Percentiles rank a stretch among this genome's conserved stretches.
Evolutionary conservation across 2,888 invertebrate species (phyloP).

Genomic region (Cepaea hortensis): DNA sequence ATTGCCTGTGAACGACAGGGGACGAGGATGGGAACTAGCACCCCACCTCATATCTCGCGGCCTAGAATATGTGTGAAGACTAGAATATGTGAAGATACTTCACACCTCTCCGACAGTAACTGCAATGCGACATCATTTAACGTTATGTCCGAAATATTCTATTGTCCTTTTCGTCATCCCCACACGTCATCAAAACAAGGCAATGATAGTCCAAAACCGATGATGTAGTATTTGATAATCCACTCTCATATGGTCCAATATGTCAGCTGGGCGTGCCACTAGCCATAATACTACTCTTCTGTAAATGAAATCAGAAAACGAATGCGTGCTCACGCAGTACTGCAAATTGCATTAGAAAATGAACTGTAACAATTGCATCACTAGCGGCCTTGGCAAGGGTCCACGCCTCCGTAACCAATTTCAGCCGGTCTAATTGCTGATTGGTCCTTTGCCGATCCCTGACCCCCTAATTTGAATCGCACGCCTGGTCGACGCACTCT

Average conservation of each 20-base stretch:
- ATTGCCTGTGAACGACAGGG: too few relatives aligned
- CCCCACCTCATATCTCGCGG: too few relatives aligned
- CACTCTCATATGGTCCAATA: slow-evolving; percentile 24
- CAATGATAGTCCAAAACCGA: too few relatives aligned
- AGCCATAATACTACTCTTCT: slow-evolving; percentile 36
- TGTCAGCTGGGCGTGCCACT: slow-evolving; percentile 30
- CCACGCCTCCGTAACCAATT: slow-evolving; percentile 46
- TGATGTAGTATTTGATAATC: not conserved
- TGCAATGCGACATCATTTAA: too few relatives aligned
- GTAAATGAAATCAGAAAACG: slow-evolving; percentile 44
- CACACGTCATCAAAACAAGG: too few relatives aligned
- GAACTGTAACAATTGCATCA: slow-evolving; percentile 53
- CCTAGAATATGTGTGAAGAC: too few relatives aligned
- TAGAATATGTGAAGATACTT: too few relatives aligned
- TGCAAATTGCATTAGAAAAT: slow-evolving; percentile 49
- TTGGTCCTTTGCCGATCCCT: slow-evolving; percentile 53
- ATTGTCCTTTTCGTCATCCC: too few relatives aligned
- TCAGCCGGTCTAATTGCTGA: slow-evolving; percentile 52
- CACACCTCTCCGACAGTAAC: too few relatives aligned
- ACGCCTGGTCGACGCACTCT: slow-evolving; percentile 45
- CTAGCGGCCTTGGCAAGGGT: slow-evolving; percentile 42
- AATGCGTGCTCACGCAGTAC: slow-evolving; percentile 32
- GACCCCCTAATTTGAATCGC: slow-evolving; percentile 50
- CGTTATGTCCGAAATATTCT: too few relatives aligned
- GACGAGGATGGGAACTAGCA: too few relatives aligned